Evolutionary conservation across 2,113 vertebrate genomes (phyloP), one percentile per base, ranked within the genome.

Genomic region (Leptobrachium leishanense): DNA sequence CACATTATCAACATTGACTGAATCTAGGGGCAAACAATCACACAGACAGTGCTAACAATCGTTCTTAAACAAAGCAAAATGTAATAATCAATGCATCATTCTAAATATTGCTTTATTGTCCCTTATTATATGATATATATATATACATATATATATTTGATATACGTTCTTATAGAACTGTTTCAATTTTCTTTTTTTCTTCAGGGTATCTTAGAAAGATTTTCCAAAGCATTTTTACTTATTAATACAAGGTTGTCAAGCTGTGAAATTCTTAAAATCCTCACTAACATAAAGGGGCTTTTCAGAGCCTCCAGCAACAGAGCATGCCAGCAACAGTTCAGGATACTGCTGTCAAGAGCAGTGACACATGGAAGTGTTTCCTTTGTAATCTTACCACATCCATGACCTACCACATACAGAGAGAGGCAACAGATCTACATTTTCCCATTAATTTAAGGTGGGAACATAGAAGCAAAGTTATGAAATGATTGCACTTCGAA

Each of bases 391-490:
- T 82, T 11, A 46, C 84, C 81, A 67, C 71, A 82, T 86, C 74
- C 84, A 20, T 77, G 87, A 84, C 73, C 81, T 82, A 83, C 86
- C 81, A 87, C 88, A 86, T 71, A 76, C 66, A 82, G 82, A 80
- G 85, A 81, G 84, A 89, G 0, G 83, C 81, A 77, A 87, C 87
- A 84, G 84, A 89, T 81, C 78, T 75, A 77, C 76, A 82, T 88
- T 86, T 89, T 86, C 83, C 88, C 82, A 85, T 89, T 90, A 91
- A 87, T 84, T 86, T 77, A 74, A 86, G 82, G 81, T 86, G 64
- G 78, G 59, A 72, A 81, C 68, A 53, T 59, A 74, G 54, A 81
- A 81, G 64, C 53, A 55, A 7, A 43, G 77, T 55, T 75, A 68
- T 68, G 31, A 72, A 68, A 68, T 81, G 64, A 81, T 62, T 81